Evolutionary conservation across 2,113 vertebrate species (phyloP).

Genomic region (Dipodomys ordii): DNA sequence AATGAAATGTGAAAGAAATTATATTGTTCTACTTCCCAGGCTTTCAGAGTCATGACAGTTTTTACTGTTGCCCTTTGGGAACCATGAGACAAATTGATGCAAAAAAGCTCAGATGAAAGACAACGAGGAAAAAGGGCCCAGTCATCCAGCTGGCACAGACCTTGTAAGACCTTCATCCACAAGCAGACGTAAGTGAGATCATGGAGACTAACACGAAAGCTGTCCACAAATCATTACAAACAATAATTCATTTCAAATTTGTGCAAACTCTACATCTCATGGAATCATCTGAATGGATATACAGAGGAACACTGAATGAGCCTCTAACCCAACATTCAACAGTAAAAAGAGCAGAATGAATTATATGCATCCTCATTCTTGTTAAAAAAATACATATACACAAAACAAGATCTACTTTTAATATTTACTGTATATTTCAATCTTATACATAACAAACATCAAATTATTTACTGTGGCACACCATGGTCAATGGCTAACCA

Average conservation of each 20-base stretch:
- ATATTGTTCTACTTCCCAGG: neutral
- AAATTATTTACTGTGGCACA: neutral
- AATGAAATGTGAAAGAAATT: neutral
- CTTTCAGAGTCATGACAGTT: neutral
- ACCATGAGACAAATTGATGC: neutral
- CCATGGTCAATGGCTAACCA: neutral
- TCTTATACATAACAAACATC: neutral
- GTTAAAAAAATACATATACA: too few relatives aligned
- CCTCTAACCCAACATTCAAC: too few relatives aligned
- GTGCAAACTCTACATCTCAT: neutral
- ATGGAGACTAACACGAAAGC: neutral
- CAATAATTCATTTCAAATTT: neutral
- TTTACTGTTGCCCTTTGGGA: neutral
- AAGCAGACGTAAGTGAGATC: neutral
- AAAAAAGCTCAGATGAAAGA: neutral
- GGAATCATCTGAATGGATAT: neutral
- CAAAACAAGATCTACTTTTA: neutral
- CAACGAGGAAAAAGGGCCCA: neutral
- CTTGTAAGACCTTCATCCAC: neutral
- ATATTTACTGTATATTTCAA: neutral
- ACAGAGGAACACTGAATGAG: neutral
- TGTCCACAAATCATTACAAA: neutral
- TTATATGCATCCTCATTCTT: too few relatives aligned
- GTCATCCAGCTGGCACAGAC: fast-evolving
- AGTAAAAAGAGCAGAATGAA: too few relatives aligned